Conservation (phyloP, 2,113 vertebrate species). For the Pongo pygmaeus region DNA sequence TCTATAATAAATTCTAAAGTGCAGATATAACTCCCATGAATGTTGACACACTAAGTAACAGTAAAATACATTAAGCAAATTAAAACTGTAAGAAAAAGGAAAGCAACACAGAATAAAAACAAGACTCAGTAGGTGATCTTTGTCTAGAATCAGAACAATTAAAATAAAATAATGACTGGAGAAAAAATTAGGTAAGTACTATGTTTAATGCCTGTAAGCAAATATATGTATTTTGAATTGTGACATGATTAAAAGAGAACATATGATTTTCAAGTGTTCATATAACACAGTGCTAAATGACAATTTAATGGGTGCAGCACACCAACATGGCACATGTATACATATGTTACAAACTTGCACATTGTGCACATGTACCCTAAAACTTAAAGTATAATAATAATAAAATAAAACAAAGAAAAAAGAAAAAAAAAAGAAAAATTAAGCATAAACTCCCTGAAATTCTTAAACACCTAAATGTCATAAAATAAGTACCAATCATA, state of each 20-base stretch:
- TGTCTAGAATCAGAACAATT: neutral
- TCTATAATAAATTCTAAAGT: neutral
- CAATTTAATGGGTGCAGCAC: too few relatives aligned
- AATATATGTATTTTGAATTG: neutral
- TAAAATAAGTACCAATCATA: neutral
- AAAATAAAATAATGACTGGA: neutral
- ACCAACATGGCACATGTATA: too few relatives aligned
- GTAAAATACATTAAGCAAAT: neutral
- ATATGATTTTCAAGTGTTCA: neutral
- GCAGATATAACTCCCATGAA: neutral
- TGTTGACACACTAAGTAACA: neutral
- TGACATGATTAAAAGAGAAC: neutral
- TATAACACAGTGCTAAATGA: neutral
- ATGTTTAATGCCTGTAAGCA: neutral
- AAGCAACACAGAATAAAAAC: neutral
- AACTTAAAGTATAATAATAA: too few relatives aligned
- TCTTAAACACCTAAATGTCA: neutral
- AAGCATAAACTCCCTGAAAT: neutral
- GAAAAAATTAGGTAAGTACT: neutral
- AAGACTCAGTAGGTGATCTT: neutral
- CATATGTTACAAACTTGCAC: too few relatives aligned
- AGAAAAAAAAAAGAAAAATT: neutral
- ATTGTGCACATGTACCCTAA: too few relatives aligned
- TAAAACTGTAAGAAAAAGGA: neutral
- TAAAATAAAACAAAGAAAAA: too few relatives aligned